phyloP scores from a whole-genome alignment of 2,888 invertebrate species.

The Agrochola lota region DNA sequence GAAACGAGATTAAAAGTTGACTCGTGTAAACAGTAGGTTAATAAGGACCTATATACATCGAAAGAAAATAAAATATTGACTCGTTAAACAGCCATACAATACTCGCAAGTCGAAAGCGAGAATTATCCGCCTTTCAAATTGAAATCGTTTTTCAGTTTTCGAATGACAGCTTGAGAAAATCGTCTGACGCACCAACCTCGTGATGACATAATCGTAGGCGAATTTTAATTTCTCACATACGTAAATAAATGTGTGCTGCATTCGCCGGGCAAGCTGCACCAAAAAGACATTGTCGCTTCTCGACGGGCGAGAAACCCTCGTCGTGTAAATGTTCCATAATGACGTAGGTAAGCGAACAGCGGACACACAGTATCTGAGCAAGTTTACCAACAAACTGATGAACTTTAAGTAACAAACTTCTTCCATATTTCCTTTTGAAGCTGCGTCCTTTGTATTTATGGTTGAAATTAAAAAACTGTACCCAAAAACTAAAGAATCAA shows the following conservation, averaged over 20 bases:
- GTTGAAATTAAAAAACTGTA: conserved; percentile 55
- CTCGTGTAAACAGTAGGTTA: too few species aligned
- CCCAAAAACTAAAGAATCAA: background rate
- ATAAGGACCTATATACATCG: too few species aligned
- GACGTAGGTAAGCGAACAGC: conserved; percentile 71
- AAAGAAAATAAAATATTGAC: background rate
- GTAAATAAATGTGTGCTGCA: background rate
- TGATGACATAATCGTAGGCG: background rate
- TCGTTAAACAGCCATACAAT: too few species aligned
- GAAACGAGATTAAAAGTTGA: background rate
- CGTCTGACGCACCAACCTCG: background rate
- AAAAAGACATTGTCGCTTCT: background rate
- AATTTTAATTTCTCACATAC: background rate
- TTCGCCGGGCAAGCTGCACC: background rate
- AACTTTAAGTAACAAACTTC: conserved; percentile 82
- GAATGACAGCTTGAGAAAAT: background rate
- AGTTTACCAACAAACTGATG: conserved; percentile 80
- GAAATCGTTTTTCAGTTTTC: background rate
- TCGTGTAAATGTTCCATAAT: conserved; percentile 63
- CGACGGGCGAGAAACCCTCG: background rate
- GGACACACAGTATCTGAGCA: conserved; percentile 68
- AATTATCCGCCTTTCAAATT: background rate
- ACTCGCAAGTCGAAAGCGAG: background rate
- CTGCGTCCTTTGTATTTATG: conserved; percentile 69
- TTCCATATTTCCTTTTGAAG: conserved; percentile 85